These are phyloP conservation scores for Electrona antarctica DNA, from an alignment of 2,113 vertebrate genomes.

Conservation along the genomic window DNA sequence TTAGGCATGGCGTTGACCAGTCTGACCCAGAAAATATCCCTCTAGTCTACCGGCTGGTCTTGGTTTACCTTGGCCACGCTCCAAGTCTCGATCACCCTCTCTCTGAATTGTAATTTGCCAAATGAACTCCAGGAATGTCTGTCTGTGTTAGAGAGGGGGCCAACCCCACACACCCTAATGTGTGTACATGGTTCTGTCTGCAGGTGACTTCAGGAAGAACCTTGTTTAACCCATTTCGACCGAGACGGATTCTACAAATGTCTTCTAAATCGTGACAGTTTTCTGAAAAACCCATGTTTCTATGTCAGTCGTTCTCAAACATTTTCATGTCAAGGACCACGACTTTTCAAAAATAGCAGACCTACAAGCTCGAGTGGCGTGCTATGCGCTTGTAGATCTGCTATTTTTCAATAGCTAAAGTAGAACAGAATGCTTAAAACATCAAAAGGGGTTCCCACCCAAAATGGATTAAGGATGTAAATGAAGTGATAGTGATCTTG, in stretches of 20 bases:
- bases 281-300: no score
- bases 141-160: constrained; percentile 43
- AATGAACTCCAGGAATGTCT: constrained; percentile 59
- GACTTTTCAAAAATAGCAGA: no score
- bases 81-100: constrained; percentile 39
- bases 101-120: constrained; percentile 45
- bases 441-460: no score
- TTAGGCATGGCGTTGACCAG: constrained; percentile 26
- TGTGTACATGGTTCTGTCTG: constrained; percentile 29
- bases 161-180: constrained; percentile 38
- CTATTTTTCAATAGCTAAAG: no score
- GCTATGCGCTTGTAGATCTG: no score
- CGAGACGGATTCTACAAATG: no score
- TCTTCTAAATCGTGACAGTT: no score
- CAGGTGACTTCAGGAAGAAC: constrained; percentile 27
- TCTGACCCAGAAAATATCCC: constrained; percentile 28
- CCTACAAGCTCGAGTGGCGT: no score
- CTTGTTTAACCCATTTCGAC: no score
- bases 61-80: constrained; percentile 42
- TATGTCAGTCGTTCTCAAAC: no score
- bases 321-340: no score
- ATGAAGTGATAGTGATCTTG: neutral
- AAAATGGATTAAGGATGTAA: neutral
- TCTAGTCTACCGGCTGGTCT: constrained; percentile 31
- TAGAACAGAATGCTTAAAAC: no score